phyloP scores from a whole-genome alignment of 2,113 vertebrate genomes.

The Plotosus lineatus region DNA sequence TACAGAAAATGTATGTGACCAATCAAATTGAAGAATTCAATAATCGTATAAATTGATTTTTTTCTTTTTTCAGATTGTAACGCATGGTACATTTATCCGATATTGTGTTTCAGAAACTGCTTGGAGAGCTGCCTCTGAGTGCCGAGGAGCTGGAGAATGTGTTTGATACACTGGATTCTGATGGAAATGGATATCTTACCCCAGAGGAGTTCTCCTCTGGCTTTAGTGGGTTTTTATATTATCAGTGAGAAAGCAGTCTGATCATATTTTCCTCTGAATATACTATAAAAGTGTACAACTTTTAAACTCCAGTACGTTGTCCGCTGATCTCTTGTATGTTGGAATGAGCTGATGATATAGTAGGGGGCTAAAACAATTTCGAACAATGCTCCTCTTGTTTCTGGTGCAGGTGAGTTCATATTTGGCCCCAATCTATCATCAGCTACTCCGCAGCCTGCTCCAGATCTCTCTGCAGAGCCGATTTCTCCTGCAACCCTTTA shows the following conservation, averaged over 20 bases:
- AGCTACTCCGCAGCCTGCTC: constrained; percentile 36
- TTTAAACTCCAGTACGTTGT: background rate
- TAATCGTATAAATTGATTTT: background rate
- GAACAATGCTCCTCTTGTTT: background rate
- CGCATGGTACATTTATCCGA: background rate
- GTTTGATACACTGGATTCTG: constrained; percentile 85
- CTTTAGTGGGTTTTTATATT: constrained; percentile 80
- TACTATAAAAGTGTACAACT: no score
- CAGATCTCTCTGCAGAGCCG: constrained; percentile 28
- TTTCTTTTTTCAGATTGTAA: background rate
- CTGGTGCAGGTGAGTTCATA: constrained; percentile 80
- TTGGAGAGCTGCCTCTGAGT: constrained; percentile 80
- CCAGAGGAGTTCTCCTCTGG: constrained; percentile 86
- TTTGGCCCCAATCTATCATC: constrained; percentile 63
- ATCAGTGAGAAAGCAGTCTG: background rate
- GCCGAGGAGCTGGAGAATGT: constrained; percentile 87
- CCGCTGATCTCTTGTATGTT: background rate
- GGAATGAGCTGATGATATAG: background rate
- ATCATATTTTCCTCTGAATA: background rate
- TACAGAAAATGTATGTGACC: background rate
- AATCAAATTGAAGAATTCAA: background rate
- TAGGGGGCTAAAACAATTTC: background rate
- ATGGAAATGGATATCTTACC: constrained; percentile 86
- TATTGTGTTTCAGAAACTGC: constrained; percentile 65
- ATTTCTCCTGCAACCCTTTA: constrained; percentile 67